These are phyloP conservation scores for Polyommatus icarus DNA, from an alignment of 2,888 invertebrate genomes.

Conservation along the genomic window DNA sequence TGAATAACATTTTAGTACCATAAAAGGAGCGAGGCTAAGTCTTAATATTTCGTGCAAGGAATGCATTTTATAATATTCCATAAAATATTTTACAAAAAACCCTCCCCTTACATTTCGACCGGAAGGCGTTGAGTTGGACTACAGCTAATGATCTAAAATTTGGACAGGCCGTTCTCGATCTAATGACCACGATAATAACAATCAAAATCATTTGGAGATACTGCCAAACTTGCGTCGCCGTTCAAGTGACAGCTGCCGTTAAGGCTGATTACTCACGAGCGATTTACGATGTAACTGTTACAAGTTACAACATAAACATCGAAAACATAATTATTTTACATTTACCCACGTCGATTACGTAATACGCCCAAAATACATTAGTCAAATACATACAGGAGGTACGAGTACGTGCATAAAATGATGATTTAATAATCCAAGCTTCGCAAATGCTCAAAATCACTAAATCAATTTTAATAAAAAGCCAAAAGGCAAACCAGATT, in stretches of 20 bases:
- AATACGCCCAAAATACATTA: neutral
- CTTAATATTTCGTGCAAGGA: constrained; percentile 19
- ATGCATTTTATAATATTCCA: constrained; percentile 31
- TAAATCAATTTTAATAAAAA: neutral
- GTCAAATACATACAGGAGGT: neutral
- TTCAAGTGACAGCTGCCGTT: constrained; percentile 56
- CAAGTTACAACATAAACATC: constrained; percentile 32
- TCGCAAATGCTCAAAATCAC: no score
- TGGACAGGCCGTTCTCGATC: constrained; percentile 9
- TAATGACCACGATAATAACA: constrained; percentile 9
- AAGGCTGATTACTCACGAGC: constrained; percentile 45
- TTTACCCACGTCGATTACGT: constrained; percentile 27
- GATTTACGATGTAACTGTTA: constrained; percentile 29
- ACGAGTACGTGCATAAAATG: no score
- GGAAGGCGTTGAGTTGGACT: constrained; percentile 23
- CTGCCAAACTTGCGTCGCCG: constrained; percentile 36
- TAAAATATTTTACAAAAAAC: constrained; percentile 30
- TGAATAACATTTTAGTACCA: neutral
- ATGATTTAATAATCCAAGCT: no score
- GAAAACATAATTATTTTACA: constrained; percentile 37
- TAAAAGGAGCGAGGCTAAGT: neutral
- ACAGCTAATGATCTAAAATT: constrained; percentile 24
- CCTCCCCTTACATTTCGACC: constrained; percentile 30
- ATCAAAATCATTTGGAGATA: constrained; percentile 30
- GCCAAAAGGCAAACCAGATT: neutral